Evolutionary conservation across 2,888 invertebrate genomes (phyloP), one percentile per base, ranked within the genome.

Genomic region (Tenthredo notha): DNA sequence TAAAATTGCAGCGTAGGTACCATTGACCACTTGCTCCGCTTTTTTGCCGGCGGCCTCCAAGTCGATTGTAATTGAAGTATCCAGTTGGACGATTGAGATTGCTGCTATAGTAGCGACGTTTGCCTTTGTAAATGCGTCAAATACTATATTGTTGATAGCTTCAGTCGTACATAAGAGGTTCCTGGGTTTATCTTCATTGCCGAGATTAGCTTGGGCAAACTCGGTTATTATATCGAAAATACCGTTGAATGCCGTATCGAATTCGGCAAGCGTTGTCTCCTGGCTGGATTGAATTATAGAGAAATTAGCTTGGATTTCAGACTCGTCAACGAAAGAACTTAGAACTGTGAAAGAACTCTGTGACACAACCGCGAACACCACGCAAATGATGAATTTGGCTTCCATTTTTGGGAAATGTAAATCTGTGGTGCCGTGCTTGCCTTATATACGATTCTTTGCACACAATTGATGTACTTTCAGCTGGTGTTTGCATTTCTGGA

Each of bases 181-280:
- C 3, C 15, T 6, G 6, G 25, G 29, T 12, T 29, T 0, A 25
- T 15, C 10, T 15, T 33, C 29, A 29, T 29, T 29, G 10, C 6
- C 15, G 7, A 67, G 65, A 5, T 12, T 5, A 1, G 12, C 65
- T 12, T 67, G 2, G 65, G 65, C 33, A 18, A 67, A 25, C 65
- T 67, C 10, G 15, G 15, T 29, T 67, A 67, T 67, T 10, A 67
- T 67, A 67, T 67, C 65, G 15, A 67, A 67, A 29, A 67, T 67
- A 67, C 65, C 65, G 65, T 67, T 67, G 33, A 67, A 67, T 67
- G 65, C 65, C 33, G 33, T 67, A 25, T 29, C 65, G 29, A 67
- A 67, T 2, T 25, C 15, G 25, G 33, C 65, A 29, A 67, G 25
- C 65, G 65, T 67, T 67, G 15, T 67, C 33, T 67, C 29, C 29